Conservation (phyloP, 2,888 invertebrate species). For the Gonocerus acuteangulatus region DNA sequence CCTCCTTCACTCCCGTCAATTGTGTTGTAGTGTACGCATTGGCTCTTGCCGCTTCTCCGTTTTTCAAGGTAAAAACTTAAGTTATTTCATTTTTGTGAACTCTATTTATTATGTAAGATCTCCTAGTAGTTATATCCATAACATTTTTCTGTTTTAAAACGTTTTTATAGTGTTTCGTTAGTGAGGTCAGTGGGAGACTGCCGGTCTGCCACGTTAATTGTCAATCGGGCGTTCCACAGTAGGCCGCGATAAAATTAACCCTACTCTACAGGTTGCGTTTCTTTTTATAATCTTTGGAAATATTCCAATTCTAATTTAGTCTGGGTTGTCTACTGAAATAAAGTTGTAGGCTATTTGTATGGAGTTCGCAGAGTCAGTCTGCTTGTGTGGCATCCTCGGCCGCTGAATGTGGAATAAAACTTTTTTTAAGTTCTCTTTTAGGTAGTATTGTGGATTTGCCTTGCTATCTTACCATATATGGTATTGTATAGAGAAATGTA, state of each 20-base stretch:
- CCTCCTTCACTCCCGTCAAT: slow-evolving; percentile 36
- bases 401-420: background rate
- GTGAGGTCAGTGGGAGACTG: background rate
- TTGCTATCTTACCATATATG: slow-evolving; percentile 59
- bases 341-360: background rate
- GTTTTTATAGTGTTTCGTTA: no score
- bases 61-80: slow-evolving; percentile 23
- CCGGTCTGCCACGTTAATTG: no score
- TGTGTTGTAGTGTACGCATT: slow-evolving; percentile 34
- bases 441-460: slow-evolving; percentile 2
- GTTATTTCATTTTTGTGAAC: background rate
- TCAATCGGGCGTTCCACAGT: no score
- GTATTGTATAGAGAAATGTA: slow-evolving; percentile 51
- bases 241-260: no score
- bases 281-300: background rate
- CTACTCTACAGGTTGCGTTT: slow-evolving; percentile 3
- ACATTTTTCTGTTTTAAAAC: background rate
- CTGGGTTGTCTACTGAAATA: background rate
- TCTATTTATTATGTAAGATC: no score
- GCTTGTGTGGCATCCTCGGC: background rate
- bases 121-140: background rate
- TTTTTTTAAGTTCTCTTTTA: background rate
- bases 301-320: background rate
- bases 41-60: slow-evolving; percentile 17
- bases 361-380: background rate